Evolutionary conservation across 35 echinoderm and acorn worm genomes (phyloP).

Genomic region (Patiria miniata): DNA sequence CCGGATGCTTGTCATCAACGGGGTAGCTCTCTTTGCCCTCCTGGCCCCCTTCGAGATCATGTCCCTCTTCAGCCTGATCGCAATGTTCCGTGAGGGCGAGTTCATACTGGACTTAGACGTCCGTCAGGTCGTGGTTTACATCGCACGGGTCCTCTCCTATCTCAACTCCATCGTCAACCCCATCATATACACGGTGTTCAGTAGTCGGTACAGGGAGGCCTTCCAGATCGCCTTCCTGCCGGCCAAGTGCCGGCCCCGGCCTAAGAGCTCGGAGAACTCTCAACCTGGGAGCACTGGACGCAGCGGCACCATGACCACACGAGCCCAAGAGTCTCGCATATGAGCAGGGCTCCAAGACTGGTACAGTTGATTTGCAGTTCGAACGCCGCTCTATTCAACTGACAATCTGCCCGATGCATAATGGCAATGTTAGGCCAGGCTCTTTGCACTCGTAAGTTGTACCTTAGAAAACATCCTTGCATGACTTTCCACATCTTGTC

Average conservation of each 20-base stretch:
- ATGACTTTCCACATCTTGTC: too few species aligned
- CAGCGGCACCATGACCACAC: neutral
- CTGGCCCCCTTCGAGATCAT: constrained; percentile 68
- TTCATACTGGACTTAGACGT: neutral
- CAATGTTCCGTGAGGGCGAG: neutral
- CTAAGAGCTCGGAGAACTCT: neutral
- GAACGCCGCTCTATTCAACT: too few species aligned
- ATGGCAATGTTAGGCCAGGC: too few species aligned
- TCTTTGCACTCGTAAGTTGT: too few species aligned
- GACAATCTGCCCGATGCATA: too few species aligned
- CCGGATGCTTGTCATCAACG: constrained; percentile 70
- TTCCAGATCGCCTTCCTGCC: constrained; percentile 58
- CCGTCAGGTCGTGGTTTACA: constrained; percentile 31
- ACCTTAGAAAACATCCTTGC: too few species aligned
- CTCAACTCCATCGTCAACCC: constrained; percentile 68
- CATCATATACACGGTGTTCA: constrained; percentile 57
- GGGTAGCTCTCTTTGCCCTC: constrained; percentile 49
- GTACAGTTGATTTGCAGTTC: too few species aligned
- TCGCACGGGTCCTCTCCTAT: constrained; percentile 50
- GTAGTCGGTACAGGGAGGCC: constrained; percentile 61
- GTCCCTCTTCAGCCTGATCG: constrained; percentile 51
- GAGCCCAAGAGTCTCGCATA: neutral
- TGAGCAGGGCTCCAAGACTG: neutral
- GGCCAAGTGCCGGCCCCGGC: constrained; percentile 32
- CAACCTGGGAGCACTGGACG: constrained; percentile 1